Evolutionary conservation across 1,140 invertebrate species (phyloP).

Genomic region (Riptortus pedestris): DNA sequence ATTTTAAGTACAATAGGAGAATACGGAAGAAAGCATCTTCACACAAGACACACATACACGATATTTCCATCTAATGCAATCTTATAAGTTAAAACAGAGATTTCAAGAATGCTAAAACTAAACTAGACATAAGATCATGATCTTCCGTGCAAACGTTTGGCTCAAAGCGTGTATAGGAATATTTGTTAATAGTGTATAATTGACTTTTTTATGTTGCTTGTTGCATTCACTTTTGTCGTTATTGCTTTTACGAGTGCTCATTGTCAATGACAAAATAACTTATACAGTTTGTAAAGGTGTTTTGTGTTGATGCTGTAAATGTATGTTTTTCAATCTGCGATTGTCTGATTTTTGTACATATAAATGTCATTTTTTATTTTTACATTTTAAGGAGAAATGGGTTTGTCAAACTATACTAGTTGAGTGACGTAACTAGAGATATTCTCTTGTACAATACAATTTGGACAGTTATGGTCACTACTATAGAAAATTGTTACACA

Average conservation of each 20-base stretch:
- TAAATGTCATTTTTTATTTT: background rate
- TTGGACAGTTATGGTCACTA: background rate
- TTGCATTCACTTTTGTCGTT: slow-evolving; percentile 11
- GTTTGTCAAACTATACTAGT: slow-evolving; percentile 9
- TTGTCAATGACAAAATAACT: slow-evolving; percentile 5
- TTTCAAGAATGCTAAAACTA: background rate
- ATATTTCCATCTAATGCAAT: slow-evolving; percentile 1
- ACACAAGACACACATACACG: background rate
- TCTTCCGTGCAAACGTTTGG: slow-evolving; percentile 25
- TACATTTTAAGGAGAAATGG: background rate
- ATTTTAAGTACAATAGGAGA: slow-evolving; percentile 15
- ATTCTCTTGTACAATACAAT: slow-evolving; percentile 9
- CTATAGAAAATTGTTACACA: slow-evolving; percentile 20
- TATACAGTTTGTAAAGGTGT: background rate
- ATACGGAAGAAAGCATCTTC: slow-evolving; percentile 6
- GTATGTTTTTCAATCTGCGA: background rate
- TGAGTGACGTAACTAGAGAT: slow-evolving; percentile 7
- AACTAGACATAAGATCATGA: slow-evolving; percentile 20
- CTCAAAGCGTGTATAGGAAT: slow-evolving; percentile 24
- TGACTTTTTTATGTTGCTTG: slow-evolving; percentile 19
- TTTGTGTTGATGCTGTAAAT: background rate
- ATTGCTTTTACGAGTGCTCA: slow-evolving; percentile 19
- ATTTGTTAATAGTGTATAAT: slow-evolving; percentile 21
- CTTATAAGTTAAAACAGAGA: slow-evolving; percentile 6
- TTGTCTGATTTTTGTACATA: slow-evolving; percentile 9